Conservation (phyloP, 2,888 invertebrate species). For the Yponomeuta evonymella region DNA sequence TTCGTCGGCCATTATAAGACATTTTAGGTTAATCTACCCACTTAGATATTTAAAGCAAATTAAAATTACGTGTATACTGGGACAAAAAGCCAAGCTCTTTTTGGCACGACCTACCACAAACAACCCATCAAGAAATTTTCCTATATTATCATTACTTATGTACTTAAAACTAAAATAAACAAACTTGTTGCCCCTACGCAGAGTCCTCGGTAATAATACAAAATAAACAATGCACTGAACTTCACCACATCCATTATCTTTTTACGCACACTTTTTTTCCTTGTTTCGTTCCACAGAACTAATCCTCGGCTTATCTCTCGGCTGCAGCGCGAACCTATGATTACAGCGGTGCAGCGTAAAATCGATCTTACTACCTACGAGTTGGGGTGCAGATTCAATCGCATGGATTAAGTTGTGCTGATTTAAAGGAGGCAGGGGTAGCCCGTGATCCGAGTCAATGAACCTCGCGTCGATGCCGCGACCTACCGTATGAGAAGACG, state of each 20-base stretch:
- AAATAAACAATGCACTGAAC: neutral
- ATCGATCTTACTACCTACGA: conserved; percentile 22
- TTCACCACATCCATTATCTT: conserved; percentile 23
- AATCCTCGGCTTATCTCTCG: conserved; percentile 67
- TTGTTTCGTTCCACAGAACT: conserved; percentile 55
- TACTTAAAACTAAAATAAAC: too few relatives aligned
- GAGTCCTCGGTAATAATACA: neutral
- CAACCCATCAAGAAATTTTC: too few relatives aligned
- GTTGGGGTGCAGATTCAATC: conserved; percentile 20
- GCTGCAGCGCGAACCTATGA: conserved; percentile 53
- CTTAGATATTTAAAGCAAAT: too few relatives aligned
- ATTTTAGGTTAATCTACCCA: too few relatives aligned
- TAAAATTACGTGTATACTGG: too few relatives aligned
- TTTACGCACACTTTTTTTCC: conserved; percentile 42
- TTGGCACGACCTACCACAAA: too few relatives aligned
- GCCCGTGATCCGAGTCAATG: conserved; percentile 48
- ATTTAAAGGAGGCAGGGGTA: conserved; percentile 32
- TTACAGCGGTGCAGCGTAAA: conserved; percentile 17
- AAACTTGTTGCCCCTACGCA: too few relatives aligned
- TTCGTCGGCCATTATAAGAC: too few relatives aligned
- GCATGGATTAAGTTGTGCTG: conserved; percentile 22
- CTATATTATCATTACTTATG: too few relatives aligned
- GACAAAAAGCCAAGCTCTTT: too few relatives aligned
- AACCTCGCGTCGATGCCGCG: conserved; percentile 60
- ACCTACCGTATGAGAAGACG: conserved; percentile 50